Conservation (phyloP, 2,797 vertebrate species). For the Sebastolobus altivelis region DNA sequence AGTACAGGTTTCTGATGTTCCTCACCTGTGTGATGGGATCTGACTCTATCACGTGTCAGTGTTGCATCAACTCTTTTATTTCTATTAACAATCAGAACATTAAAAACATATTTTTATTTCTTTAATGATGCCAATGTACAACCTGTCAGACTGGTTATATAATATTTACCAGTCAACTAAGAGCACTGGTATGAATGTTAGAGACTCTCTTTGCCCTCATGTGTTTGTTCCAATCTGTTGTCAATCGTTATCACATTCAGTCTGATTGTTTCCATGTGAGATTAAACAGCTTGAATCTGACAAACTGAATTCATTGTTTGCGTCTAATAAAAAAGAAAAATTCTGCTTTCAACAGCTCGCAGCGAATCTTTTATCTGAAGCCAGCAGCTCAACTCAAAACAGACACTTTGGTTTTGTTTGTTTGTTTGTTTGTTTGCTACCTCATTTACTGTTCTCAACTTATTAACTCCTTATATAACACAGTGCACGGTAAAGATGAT, state of each 20-base stretch:
- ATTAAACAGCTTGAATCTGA: conserved; percentile 39
- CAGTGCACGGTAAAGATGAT: no score
- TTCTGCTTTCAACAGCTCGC: conserved; percentile 25
- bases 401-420: conserved; percentile 7
- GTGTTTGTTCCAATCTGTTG: conserved; percentile 22
- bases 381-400: conserved; percentile 48
- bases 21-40: no score
- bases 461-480: conserved; percentile 5
- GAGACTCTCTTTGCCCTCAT: neutral
- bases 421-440: conserved; percentile 14
- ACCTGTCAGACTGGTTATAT: no score
- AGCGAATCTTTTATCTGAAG: conserved; percentile 30
- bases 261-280: conserved; percentile 18
- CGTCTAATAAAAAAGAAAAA: conserved; percentile 29
- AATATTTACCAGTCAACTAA: no score
- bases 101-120: no score
- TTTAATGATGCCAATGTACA: no score
- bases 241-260: conserved; percentile 25
- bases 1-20: no score
- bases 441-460: conserved; percentile 6
- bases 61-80: no score
- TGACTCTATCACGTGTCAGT: no score
- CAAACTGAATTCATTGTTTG: conserved; percentile 32
- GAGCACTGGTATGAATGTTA: no score
- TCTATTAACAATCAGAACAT: no score